Percentiles rank a stretch among this genome's conserved stretches.
Conservation (phyloP, 2,797 vertebrate species). For the Phoeniculus purpureus region DNA sequence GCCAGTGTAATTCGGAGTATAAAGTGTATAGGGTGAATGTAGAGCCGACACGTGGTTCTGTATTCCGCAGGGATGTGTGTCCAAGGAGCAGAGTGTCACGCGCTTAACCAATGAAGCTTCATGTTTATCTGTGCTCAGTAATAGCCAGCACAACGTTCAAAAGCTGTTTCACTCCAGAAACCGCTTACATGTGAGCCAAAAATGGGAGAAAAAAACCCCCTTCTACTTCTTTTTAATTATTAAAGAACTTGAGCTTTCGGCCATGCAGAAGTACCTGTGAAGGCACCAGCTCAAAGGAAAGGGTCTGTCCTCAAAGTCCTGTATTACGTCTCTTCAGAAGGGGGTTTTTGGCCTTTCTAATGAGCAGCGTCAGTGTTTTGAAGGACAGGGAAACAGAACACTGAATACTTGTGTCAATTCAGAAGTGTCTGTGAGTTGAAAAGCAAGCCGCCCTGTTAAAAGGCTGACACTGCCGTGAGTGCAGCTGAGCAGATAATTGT, state of each 20-base stretch:
- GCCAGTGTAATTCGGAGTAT: neutral
- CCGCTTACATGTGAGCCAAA: neutral
- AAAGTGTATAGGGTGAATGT: neutral
- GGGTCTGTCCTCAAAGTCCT: neutral
- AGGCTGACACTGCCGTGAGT: neutral
- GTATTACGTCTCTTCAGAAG: neutral
- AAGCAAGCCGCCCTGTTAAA: neutral
- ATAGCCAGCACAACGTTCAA: constrained; percentile 17
- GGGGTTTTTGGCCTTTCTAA: neutral
- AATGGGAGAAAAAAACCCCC: neutral
- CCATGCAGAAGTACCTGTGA: neutral
- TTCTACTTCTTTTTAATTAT: neutral
- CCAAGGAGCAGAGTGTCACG: neutral
- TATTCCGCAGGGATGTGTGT: neutral
- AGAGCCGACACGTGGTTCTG: neutral
- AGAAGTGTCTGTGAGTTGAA: neutral
- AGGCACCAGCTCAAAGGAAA: neutral
- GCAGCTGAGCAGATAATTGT: neutral
- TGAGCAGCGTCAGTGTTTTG: neutral
- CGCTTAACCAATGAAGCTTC: neutral
- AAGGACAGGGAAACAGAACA: neutral
- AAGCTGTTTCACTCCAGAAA: neutral
- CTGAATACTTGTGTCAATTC: neutral
- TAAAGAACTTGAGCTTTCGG: neutral
- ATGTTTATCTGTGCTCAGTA: neutral